phyloP scores from a whole-genome alignment of 2,797 vertebrate species.

The Varecia variegata region DNA sequence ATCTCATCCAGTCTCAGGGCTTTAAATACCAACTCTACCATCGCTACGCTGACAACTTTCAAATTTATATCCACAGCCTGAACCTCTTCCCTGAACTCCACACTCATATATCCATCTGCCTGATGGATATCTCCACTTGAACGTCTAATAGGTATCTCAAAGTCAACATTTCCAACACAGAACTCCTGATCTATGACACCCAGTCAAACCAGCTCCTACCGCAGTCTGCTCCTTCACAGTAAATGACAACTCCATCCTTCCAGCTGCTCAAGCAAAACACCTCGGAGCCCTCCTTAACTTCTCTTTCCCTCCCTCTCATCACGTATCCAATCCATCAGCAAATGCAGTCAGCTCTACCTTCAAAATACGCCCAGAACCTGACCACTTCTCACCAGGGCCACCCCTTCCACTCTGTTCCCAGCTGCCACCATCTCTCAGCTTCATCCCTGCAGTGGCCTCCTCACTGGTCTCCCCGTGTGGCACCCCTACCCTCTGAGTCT shows the following conservation, averaged over 20 bases:
- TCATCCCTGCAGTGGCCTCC: neutral
- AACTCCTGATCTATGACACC: conserved; percentile 38
- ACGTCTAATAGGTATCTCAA: conserved; percentile 42
- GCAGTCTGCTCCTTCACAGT: neutral
- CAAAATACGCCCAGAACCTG: neutral
- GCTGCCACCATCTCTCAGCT: neutral
- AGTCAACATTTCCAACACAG: conserved; percentile 16
- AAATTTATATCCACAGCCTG: conserved; percentile 1
- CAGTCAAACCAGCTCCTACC: neutral
- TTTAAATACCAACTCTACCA: conserved; percentile 50
- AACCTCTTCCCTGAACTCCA: conserved; percentile 29
- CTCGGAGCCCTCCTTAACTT: conserved; percentile 21
- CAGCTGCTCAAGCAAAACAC: conserved; percentile 30
- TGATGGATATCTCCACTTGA: conserved; percentile 24
- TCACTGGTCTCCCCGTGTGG: neutral
- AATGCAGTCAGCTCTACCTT: neutral
- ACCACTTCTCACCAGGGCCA: neutral
- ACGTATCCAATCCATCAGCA: neutral
- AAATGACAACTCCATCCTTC: conserved; percentile 51
- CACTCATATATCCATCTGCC: conserved; percentile 22
- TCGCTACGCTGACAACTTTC: conserved; percentile 8
- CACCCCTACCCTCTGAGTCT: neutral
- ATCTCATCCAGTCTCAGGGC: neutral
- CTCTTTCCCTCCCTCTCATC: neutral
- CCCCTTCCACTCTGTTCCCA: neutral